Base-by-base conservation (phyloP, 2,888 invertebrate genomes). In the Platynereis dumerilii region DNA sequence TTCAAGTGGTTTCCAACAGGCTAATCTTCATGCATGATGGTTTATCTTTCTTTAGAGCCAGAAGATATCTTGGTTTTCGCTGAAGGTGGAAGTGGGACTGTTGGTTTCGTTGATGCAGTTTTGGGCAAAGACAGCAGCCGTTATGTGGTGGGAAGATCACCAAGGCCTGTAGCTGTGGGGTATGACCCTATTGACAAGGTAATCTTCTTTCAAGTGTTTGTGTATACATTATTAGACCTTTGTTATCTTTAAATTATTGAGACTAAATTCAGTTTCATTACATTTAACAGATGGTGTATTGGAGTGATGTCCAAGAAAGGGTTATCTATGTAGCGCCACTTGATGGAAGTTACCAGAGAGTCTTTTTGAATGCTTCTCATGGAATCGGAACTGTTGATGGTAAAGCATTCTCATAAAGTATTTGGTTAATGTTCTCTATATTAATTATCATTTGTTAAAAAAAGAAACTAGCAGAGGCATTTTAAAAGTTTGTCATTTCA, bases 281-380 rank as follows among this genome's bases (percentile, higher is more conserved):
- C 48, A n/a, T 48, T n/a, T 3, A 55, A 15, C 54, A 68, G 68
- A 44, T 55, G 62, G 76, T 80, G 39, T 79, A 78, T 63, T 80
- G 80, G 80, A 79, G 79, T 73, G 79, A 80, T 61, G 71, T 67
- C 0, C 65, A 67, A n/a, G 76, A 78, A 44, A 61, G 72, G 26
- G 63, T 66, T 17, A 76, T 80, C 15, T 78, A 79, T 64, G 70
- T 71, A 28, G 71, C 74, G 0, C 68, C 69, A 26, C 64, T 79
- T 17, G 76, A 76, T 34, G 78, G 78, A 7, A 65, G 68, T 54
- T 39, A 34, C n/a, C 73, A 71, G n/a, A 67, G 72, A 28, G 68
- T 78, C 42, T 72, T 80, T 59, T 71, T 80, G n/a, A 74, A 75
- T 58, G 69, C 68, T 39, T 69, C 72, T 15, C 62, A 76, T 58